Conservation (phyloP, 2,888 invertebrate species). For the Trissolcus japonicus region DNA sequence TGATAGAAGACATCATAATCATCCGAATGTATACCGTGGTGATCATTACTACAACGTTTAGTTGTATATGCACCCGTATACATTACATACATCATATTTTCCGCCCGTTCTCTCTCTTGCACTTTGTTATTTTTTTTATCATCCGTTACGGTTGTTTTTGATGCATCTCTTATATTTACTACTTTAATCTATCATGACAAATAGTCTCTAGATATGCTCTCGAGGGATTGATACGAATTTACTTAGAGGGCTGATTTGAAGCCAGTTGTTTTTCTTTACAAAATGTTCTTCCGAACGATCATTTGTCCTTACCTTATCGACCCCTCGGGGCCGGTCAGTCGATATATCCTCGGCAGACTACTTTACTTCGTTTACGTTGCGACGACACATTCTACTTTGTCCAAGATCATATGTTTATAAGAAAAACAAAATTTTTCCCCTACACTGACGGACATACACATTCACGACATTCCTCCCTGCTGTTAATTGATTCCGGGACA, state of each 20-base stretch:
- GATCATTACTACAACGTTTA: conserved; percentile 70
- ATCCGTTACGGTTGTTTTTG: conserved; percentile 26
- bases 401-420: conserved; percentile 26
- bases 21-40: conserved; percentile 54
- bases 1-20: conserved; percentile 67
- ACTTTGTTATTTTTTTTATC: conserved; percentile 31
- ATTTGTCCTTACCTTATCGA: conserved; percentile 75
- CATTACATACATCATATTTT: conserved; percentile 37
- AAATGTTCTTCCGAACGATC: conserved; percentile 66
- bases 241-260: conserved; percentile 74
- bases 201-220: conserved; percentile 65
- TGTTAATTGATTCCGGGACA: background rate
- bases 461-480: background rate
- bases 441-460: background rate
- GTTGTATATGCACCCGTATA: conserved; percentile 60
- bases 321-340: conserved; percentile 68
- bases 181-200: conserved; percentile 74
- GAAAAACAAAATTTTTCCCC: background rate
- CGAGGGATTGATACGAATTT: conserved; percentile 75
- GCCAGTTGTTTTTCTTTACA: conserved; percentile 68
- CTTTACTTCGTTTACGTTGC: conserved; percentile 27
- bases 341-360: conserved; percentile 40
- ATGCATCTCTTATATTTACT: conserved; percentile 68
- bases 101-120: conserved; percentile 22
- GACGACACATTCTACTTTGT: conserved; percentile 20